Evolutionary conservation across 2,797 vertebrate species (phyloP).

Genomic region (Sternarchorhynchus goeldii): DNA sequence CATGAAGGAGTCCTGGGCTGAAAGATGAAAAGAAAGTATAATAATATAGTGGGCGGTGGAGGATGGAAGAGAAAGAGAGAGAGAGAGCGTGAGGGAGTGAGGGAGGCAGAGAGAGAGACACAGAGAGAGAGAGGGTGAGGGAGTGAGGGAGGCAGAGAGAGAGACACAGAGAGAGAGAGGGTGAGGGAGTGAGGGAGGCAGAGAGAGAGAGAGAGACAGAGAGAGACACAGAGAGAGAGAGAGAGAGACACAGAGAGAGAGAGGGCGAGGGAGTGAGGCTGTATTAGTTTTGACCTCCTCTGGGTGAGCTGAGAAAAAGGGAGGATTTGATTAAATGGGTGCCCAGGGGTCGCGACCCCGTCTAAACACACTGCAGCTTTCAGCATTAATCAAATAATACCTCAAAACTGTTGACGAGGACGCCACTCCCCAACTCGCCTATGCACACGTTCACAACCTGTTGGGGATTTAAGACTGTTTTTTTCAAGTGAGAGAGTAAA

Average conservation of each 20-base stretch:
- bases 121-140: background rate
- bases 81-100: constrained; percentile 3
- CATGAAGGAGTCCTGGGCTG: too few relatives aligned
- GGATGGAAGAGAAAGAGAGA: background rate
- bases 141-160: constrained; percentile 26
- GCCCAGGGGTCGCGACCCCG: constrained; percentile 81
- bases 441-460: constrained; percentile 46
- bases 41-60: background rate
- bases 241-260: constrained; percentile 1
- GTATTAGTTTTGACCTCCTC: constrained; percentile 68
- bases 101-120: constrained; percentile 22
- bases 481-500: constrained; percentile 39
- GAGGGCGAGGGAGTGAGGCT: constrained; percentile 47
- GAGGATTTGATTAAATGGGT: constrained; percentile 90
- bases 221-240: background rate
- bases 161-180: background rate
- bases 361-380: constrained; percentile 83
- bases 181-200: constrained; percentile 24
- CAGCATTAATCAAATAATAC: constrained; percentile 85
- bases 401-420: constrained; percentile 77
- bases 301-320: constrained; percentile 79
- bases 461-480: constrained; percentile 63
- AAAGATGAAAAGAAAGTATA: background rate
- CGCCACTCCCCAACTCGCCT: constrained; percentile 64
- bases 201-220: background rate